phyloP scores from a whole-genome alignment of 2,888 invertebrate species.

The Andrena bucephala region DNA sequence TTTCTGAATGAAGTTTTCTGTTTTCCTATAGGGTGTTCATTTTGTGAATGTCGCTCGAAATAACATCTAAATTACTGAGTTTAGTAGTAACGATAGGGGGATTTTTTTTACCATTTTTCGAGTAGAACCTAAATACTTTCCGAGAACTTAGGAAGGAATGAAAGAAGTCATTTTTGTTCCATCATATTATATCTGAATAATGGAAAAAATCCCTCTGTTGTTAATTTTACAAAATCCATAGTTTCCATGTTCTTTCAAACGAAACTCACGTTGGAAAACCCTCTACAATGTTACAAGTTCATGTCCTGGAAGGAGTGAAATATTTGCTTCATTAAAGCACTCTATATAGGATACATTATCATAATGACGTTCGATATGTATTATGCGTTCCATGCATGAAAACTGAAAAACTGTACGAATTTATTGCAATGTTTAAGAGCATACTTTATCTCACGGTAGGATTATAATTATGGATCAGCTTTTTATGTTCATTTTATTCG shows the following conservation, averaged over 20 bases:
- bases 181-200: background rate
- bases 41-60: background rate
- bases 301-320: conserved; percentile 21
- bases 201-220: background rate
- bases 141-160: background rate
- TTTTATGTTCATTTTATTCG: background rate
- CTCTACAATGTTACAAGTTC: conserved; percentile 1
- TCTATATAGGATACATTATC: conserved; percentile 25
- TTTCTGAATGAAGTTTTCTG: too few relatives aligned
- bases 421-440: conserved; percentile 15
- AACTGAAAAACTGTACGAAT: conserved; percentile 12
- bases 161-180: background rate
- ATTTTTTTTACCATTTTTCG: background rate
- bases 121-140: background rate
- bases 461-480: background rate
- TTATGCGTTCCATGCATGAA: conserved; percentile 23
- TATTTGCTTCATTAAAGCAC: conserved; percentile 22
- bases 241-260: background rate
- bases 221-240: background rate
- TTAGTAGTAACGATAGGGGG: background rate
- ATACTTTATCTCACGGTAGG: background rate
- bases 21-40: too few relatives aligned
- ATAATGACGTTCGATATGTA: conserved; percentile 7
- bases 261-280: background rate
- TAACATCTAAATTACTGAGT: background rate